phyloP scores from a whole-genome alignment of 1,140 invertebrate species.

The Wasmannia auropunctata region DNA sequence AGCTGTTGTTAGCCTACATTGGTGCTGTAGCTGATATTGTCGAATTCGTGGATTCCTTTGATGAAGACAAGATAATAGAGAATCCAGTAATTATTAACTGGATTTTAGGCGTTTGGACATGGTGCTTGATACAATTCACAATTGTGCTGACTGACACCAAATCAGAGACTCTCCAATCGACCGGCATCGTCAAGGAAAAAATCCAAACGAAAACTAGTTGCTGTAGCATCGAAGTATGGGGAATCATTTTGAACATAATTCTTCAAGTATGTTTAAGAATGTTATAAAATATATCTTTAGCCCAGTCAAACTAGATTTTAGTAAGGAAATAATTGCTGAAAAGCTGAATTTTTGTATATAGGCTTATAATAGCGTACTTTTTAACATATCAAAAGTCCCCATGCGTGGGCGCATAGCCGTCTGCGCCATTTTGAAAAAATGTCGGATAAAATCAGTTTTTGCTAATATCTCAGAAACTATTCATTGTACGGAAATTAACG shows the following conservation, averaged over 20 bases:
- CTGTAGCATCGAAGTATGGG: constrained; percentile 94
- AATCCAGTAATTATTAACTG: constrained; percentile 91
- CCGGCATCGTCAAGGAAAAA: constrained; percentile 84
- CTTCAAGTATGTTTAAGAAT: constrained; percentile 85
- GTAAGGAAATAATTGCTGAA: too few relatives aligned
- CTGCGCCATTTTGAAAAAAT: too few relatives aligned
- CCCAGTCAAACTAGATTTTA: too few relatives aligned
- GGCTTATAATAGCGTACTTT: too few relatives aligned
- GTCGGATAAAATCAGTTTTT: too few relatives aligned
- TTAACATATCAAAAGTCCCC: too few relatives aligned
- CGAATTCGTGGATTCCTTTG: constrained; percentile 98
- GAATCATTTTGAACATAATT: constrained; percentile 91
- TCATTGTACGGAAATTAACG: too few relatives aligned
- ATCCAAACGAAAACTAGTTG: constrained; percentile 88
- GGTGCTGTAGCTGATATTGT: constrained; percentile 97
- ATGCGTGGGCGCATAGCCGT: too few relatives aligned
- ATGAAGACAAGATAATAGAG: constrained; percentile 92
- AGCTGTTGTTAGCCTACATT: constrained; percentile 94
- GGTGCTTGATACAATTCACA: constrained; percentile 96
- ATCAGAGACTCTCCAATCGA: constrained; percentile 89
- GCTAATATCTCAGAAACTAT: too few relatives aligned
- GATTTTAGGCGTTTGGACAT: constrained; percentile 94
- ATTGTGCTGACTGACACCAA: constrained; percentile 95
- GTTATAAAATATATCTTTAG: neutral
- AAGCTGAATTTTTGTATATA: too few relatives aligned